phyloP scores from a whole-genome alignment of 2,888 invertebrate genomes.

The Athripsodes cinereus region DNA sequence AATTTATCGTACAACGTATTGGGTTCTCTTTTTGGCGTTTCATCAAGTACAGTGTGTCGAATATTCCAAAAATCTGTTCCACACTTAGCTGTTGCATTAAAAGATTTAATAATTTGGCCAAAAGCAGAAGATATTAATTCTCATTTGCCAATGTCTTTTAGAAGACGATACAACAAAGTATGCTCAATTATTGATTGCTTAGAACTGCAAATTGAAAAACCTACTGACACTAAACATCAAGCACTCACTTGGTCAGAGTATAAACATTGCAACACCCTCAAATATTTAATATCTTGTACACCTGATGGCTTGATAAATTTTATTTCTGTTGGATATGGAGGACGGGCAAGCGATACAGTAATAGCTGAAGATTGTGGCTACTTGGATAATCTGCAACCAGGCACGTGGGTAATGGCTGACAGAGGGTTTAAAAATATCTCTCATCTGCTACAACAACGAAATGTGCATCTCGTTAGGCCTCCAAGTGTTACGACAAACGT shows the following conservation, averaged over 20 bases:
- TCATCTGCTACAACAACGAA: background rate
- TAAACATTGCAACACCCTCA: background rate
- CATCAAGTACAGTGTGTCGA: background rate
- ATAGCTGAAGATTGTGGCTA: conserved; percentile 3
- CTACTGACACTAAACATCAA: background rate
- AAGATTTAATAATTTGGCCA: conserved; percentile 1
- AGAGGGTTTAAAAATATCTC: conserved; percentile 9
- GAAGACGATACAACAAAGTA: background rate
- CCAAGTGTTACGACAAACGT: conserved; percentile 1
- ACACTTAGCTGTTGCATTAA: background rate
- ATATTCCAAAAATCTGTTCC: background rate
- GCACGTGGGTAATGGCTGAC: too few relatives aligned
- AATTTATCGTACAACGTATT: background rate
- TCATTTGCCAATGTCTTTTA: background rate
- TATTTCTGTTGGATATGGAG: conserved; percentile 8
- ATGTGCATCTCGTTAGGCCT: background rate
- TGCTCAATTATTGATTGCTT: background rate
- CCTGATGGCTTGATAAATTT: conserved; percentile 7
- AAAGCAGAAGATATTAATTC: background rate
- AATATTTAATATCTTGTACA: conserved; percentile 2
- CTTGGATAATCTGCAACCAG: background rate
- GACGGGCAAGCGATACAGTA: background rate
- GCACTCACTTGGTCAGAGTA: background rate
- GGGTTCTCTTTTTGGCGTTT: background rate
- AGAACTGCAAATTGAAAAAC: background rate